Conservation (phyloP, 1,140 invertebrate genomes). For the Telenomus remus region DNA sequence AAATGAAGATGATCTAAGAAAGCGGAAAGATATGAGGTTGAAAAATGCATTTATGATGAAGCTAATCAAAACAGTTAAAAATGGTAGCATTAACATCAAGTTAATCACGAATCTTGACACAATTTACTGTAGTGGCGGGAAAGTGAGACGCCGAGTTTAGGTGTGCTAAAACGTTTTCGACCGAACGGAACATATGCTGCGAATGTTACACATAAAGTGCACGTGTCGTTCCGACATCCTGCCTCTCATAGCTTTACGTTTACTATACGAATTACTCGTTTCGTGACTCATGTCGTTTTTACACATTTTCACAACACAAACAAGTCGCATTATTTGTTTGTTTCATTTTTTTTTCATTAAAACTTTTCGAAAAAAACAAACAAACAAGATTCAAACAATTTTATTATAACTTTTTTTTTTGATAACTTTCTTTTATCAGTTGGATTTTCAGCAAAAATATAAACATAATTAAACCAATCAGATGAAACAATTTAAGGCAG, state of each 20-base stretch:
- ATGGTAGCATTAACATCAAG: not conserved
- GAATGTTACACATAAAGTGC: slow-evolving; percentile 4
- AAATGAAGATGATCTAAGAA: no score
- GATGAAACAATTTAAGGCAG: not conserved
- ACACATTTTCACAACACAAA: not conserved
- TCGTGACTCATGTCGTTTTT: no score
- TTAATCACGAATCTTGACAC: not conserved
- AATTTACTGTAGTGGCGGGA: not conserved
- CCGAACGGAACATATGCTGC: slow-evolving; percentile 1
- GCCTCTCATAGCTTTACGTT: slow-evolving; percentile 1
- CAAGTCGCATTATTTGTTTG: not conserved
- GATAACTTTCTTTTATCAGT: no score
- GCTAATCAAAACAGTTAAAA: not conserved
- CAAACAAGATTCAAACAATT: not conserved
- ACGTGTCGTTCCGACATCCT: not conserved
- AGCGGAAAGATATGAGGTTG: no score
- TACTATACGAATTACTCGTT: not conserved
- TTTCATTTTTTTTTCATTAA: not conserved
- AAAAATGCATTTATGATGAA: no score
- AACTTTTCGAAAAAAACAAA: not conserved
- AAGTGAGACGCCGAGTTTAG: not conserved
- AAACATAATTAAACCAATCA: no score
- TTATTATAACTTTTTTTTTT: no score
- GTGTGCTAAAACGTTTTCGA: slow-evolving; percentile 1
- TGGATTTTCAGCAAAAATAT: no score